phyloP scores from a whole-genome alignment of 2,888 invertebrate species.

The Candidula unifasciata region DNA sequence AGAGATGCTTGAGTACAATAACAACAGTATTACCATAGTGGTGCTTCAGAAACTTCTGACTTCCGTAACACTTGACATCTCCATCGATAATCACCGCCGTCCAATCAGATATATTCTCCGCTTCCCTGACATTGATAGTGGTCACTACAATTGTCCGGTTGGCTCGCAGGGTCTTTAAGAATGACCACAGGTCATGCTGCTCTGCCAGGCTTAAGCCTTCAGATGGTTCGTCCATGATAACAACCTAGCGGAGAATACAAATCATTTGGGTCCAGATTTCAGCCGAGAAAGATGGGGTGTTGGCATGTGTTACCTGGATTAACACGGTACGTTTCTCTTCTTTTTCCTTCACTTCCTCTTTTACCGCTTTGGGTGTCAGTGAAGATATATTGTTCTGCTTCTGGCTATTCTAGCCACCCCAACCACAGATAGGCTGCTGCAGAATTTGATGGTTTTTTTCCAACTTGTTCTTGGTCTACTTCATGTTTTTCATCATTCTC shows the following conservation, averaged over 20 bases:
- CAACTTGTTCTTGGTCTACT: no score
- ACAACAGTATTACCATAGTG: conserved; percentile 86
- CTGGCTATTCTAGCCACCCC: no score
- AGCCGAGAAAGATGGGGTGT: no score
- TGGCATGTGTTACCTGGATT: no score
- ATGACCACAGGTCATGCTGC: conserved; percentile 84
- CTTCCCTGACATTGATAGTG: conserved; percentile 91
- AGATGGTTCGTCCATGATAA: conserved; percentile 80
- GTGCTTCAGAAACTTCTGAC: conserved; percentile 85
- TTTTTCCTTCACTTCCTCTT: no score
- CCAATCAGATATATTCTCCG: conserved; percentile 89
- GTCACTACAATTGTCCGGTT: conserved; percentile 88
- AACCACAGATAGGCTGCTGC: no score
- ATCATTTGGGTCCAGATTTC: background rate
- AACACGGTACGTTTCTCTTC: no score
- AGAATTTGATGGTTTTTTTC: no score
- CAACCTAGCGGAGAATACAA: conserved; percentile 66
- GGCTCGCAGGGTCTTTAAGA: conserved; percentile 82
- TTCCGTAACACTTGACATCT: conserved; percentile 87
- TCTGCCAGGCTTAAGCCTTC: conserved; percentile 81
- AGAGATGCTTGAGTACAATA: no score
- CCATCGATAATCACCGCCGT: conserved; percentile 92
- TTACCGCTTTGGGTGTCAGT: no score
- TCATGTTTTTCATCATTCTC: no score
- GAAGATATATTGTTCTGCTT: no score